Base-by-base conservation (phyloP, 2,113 vertebrate genomes). In the Amazona vittata region DNA sequence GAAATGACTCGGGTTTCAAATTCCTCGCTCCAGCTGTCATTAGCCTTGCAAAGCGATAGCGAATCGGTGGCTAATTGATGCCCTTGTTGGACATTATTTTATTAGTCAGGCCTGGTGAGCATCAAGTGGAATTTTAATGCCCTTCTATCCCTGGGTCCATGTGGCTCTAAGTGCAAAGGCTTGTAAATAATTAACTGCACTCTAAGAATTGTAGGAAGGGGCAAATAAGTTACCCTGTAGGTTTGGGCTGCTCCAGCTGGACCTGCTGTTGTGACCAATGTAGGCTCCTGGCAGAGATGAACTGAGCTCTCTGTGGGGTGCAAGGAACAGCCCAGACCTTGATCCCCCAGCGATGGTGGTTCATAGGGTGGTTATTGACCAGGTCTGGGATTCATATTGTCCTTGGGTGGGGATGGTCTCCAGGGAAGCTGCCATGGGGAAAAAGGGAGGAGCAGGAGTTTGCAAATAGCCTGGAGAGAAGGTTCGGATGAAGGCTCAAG, bases 51-150 rank as follows among this genome's bases (percentile, higher is more conserved):
- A 88, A 91, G 87, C 33, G 6, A 29, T 13, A 83, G 91, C 26
- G 28, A 95, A 94, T 95, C 57, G 59, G 75, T 8, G 16, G 93
- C 97, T 97, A 97, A 98, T 97, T 97, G 95, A 97, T 92, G 95
- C 89, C 75, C 93, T 96, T 97, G 96, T 96, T 91, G 85, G 91
- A 96, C 93, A 94, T 97, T 91, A 96, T 96, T 97, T 96, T 97
- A 97, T 98, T 98, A 97, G 95, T 96, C 83, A 90, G 94, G 84
- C 86, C 83, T 94, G 94, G 96, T 86, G 83, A 97, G 86, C 92
- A 96, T 94, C 96, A 96, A 97, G 97, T 90, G 80, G 94, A 88
- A 97, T 95, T 94, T 92, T 95, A 95, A 94, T 83, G 82, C 73
- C 77, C 46, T 83, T 77, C 96, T 47, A 35, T 64, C 68, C 91